These are phyloP conservation scores for Poecilia picta DNA, from an alignment of 2,797 vertebrate genomes.

Conservation along the genomic window DNA sequence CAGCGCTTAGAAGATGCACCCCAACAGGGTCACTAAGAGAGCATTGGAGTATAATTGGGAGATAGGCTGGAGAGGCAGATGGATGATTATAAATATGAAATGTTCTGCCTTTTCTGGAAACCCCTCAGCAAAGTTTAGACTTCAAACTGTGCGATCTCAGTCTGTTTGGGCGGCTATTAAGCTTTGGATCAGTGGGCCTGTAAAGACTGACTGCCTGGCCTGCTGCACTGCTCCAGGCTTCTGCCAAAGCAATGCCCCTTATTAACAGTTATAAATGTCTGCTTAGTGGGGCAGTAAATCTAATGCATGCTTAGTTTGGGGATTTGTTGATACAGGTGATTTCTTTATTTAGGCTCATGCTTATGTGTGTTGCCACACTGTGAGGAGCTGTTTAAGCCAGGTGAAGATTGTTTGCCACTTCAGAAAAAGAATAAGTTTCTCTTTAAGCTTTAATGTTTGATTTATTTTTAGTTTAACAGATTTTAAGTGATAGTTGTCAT, in stretches of 20 bases:
- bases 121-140: constrained; percentile 36
- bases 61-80: constrained; percentile 20
- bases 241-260: constrained; percentile 28
- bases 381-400: neutral
- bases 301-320: constrained; percentile 37
- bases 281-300: constrained; percentile 51
- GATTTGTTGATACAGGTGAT: constrained; percentile 37
- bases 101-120: constrained; percentile 29
- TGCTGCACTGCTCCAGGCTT: constrained; percentile 32
- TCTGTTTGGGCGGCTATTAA: constrained; percentile 56
- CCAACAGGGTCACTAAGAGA: constrained; percentile 29
- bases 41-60: constrained; percentile 10
- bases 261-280: constrained; percentile 29
- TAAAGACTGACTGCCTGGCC: constrained; percentile 55
- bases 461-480: neutral
- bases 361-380: neutral
- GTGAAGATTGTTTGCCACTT: neutral
- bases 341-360: constrained; percentile 18
- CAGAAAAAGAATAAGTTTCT: neutral
- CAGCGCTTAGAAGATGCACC: constrained; percentile 40
- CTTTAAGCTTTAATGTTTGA: neutral
- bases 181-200: constrained; percentile 55
- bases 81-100: constrained; percentile 15
- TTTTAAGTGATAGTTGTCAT: constrained; percentile 30
- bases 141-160: constrained; percentile 55